Evolutionary conservation across 2,888 invertebrate genomes (phyloP).

Genomic region (Leucoptera coffeella): DNA sequence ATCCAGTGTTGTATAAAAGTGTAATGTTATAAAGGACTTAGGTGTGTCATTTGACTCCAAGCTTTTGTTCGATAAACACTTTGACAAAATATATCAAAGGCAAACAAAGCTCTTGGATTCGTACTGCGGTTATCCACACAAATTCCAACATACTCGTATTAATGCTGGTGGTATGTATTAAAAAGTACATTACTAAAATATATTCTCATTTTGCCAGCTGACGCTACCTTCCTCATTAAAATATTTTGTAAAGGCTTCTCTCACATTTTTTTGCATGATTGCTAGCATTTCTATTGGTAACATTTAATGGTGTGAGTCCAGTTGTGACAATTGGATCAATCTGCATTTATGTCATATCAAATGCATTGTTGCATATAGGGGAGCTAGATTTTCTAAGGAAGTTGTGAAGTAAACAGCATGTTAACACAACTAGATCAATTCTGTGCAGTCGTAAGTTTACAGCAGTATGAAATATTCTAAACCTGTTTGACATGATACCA

Average conservation of each 20-base stretch:
- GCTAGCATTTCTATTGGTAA: slow-evolving; percentile 1
- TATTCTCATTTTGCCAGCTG: slow-evolving; percentile 5
- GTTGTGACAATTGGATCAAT: slow-evolving; percentile 3
- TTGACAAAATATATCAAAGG: too few species aligned
- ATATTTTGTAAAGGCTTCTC: not conserved
- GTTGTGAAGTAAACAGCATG: slow-evolving; percentile 5
- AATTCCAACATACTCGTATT: too few species aligned
- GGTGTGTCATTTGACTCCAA: too few species aligned
- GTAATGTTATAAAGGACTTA: slow-evolving; percentile 2
- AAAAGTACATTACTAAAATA: slow-evolving; percentile 2
- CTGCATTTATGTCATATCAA: slow-evolving; percentile 1
- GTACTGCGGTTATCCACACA: too few species aligned
- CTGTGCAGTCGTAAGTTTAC: slow-evolving; percentile 5
- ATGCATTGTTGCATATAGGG: slow-evolving; percentile 5
- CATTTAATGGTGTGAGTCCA: slow-evolving; percentile 2
- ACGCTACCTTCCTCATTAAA: slow-evolving; percentile 1
- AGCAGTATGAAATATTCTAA: slow-evolving; percentile 4
- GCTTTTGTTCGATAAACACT: too few species aligned
- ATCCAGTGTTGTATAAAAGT: too few species aligned
- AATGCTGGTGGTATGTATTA: slow-evolving; percentile 1
- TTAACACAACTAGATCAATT: slow-evolving; percentile 5
- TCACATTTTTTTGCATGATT: slow-evolving; percentile 1
- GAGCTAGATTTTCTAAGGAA: slow-evolving; percentile 5
- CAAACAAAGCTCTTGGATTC: too few species aligned
- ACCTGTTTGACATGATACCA: slow-evolving; percentile 4